Evolutionary conservation across 2,113 vertebrate species (phyloP).

Genomic region (Bolborhynchus lineola): DNA sequence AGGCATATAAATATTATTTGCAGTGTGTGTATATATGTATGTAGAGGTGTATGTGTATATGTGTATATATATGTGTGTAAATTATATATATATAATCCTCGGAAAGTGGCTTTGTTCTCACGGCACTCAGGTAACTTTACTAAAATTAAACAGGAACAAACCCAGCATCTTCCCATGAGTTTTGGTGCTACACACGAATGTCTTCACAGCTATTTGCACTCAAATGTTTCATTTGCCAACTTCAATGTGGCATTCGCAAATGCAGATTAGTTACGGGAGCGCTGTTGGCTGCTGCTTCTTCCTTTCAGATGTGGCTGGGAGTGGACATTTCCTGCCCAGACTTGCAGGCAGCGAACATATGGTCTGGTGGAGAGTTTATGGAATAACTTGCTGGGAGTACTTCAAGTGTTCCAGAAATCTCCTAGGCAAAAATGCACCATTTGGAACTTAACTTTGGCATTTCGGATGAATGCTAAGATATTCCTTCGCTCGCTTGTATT

Average conservation of each 20-base stretch:
- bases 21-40: too few species aligned
- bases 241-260: slow-evolving; percentile 43
- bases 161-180: neutral
- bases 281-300: slow-evolving; percentile 42
- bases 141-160: neutral
- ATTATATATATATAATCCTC: neutral
- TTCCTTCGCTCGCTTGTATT: slow-evolving; percentile 30
- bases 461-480: slow-evolving; percentile 6
- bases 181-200: neutral
- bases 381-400: slow-evolving; percentile 32
- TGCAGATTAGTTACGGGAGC: slow-evolving; percentile 35
- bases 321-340: slow-evolving; percentile 53
- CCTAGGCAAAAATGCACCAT: neutral
- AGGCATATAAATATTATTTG: too few species aligned
- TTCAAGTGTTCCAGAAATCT: slow-evolving; percentile 51
- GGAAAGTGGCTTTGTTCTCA: neutral
- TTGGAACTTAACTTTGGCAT: neutral
- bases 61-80: too few species aligned
- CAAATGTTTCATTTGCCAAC: slow-evolving; percentile 45
- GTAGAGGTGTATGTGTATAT: neutral
- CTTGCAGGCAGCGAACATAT: slow-evolving; percentile 54
- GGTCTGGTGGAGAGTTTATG: slow-evolving; percentile 29
- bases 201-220: slow-evolving; percentile 48
- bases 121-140: neutral
- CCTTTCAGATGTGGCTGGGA: slow-evolving; percentile 28